Conservation (phyloP, 1,140 invertebrate genomes). For the Zaprionus inermis region DNA sequence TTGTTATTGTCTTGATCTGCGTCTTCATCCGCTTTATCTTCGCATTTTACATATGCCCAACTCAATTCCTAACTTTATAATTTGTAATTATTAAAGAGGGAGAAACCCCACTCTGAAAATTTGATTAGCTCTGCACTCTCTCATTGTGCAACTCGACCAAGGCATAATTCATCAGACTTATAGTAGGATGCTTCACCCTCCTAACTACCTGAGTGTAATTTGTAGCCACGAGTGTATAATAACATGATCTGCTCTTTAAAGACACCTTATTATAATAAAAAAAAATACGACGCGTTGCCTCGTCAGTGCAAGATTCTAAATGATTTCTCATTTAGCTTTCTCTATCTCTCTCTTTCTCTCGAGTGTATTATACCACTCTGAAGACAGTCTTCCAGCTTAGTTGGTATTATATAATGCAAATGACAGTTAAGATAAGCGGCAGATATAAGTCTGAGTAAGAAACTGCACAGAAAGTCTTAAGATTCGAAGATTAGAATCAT, state of each 20-base stretch:
- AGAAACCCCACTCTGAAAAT: background rate
- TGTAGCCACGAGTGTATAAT: background rate
- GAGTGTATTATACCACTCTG: no score
- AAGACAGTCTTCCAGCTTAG: no score
- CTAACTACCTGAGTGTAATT: background rate
- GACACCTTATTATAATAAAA: conserved; percentile 3
- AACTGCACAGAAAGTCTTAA: no score
- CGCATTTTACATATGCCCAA: conserved; percentile 29
- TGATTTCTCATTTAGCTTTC: background rate
- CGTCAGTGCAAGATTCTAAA: background rate
- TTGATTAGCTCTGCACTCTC: conserved; percentile 5
- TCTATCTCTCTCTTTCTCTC: background rate
- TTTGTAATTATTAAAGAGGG: conserved; percentile 23
- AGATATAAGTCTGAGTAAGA: no score
- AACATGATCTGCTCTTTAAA: background rate
- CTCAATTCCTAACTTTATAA: conserved; percentile 14
- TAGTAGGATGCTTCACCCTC: background rate
- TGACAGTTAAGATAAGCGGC: no score
- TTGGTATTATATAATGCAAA: no score
- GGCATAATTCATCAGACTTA: background rate
- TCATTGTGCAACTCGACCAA: conserved; percentile 10
- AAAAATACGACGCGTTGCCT: background rate
- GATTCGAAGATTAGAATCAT: no score
- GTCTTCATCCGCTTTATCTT: conserved; percentile 9
- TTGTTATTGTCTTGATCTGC: conserved; percentile 9